Conservation (phyloP, 2,113 vertebrate genomes). For the Diadophis punctatus region DNA sequence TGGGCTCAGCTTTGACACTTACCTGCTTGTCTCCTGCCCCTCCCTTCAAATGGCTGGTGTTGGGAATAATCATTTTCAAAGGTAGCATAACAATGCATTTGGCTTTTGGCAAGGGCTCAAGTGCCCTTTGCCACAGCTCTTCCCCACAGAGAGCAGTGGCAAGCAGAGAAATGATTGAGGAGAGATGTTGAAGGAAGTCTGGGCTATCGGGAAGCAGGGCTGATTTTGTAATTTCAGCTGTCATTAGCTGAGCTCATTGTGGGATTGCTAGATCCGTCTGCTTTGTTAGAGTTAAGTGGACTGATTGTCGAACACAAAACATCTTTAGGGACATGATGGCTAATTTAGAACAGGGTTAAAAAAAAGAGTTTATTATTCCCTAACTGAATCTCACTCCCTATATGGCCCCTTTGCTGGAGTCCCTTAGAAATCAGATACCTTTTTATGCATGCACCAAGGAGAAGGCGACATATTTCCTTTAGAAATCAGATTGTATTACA, state of each 20-base stretch:
- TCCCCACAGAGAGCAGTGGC: neutral
- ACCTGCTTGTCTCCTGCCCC: neutral
- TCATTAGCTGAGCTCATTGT: slow-evolving; percentile 60
- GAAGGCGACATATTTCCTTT: slow-evolving; percentile 22
- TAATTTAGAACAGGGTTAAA: slow-evolving; percentile 57
- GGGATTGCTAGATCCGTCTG: slow-evolving; percentile 60
- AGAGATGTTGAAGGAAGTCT: slow-evolving; percentile 2
- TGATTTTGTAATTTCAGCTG: slow-evolving; percentile 57
- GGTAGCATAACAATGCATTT: rapidly evolving
- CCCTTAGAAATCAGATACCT: slow-evolving; percentile 49
- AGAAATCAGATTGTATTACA: neutral
- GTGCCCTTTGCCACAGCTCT: neutral
- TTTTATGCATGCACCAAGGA: neutral
- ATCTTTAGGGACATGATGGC: slow-evolving; percentile 65
- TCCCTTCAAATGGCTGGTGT: slow-evolving; percentile 1
- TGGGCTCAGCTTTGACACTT: slow-evolving; percentile 29
- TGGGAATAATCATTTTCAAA: neutral
- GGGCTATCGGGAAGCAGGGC: slow-evolving; percentile 46
- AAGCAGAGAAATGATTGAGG: slow-evolving; percentile 22
- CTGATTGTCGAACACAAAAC: slow-evolving; percentile 63
- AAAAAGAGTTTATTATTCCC: slow-evolving; percentile 61
- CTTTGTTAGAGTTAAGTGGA: slow-evolving; percentile 70
- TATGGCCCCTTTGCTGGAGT: slow-evolving; percentile 36
- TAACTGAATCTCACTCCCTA: slow-evolving; percentile 44
- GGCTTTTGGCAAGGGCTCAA: neutral